Evolutionary conservation across 1,140 invertebrate genomes (phyloP), one percentile per base, ranked within the genome.

Genomic region (Contarinia nasturtii): DNA sequence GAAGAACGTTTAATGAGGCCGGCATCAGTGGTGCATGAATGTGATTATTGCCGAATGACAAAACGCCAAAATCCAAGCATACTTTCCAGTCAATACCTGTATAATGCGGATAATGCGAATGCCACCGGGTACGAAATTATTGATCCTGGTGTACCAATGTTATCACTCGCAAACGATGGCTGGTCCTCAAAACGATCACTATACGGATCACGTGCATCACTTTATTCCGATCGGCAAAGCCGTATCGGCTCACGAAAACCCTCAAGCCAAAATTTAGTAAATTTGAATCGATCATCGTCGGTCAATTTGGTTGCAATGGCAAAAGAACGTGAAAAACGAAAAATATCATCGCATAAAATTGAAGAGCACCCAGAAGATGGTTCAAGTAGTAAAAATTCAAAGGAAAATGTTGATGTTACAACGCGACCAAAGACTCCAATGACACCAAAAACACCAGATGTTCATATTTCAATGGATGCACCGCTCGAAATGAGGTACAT

Each of bases 81-180:
- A 27, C 71, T 76, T 54, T 73, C 73, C 47, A 78, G 76, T 58
- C 76, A 79, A 54, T 78, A 77, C 58, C 62, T 79, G 20, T 75
- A 73, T 52, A 77, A 77, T 54, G 72, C 77, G 52, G 75, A 79
- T 53, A 70, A 78, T 52, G 67, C 67, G 15, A 58, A 69, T 18
- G 67, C 67, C 27, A 61, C 68, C 11, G 74, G 74, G 40, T 75
- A 76, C 55, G 77, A 79, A 65, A 76, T 80, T 36, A 73, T 70
- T 15, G 73, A 74, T 50, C 71, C 74, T 4, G 75, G 70, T 47
- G 67, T 73, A 5, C 74, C 75, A 2, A 79, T 78, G 75, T 70
- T 80, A 65, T 65, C 75, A 15, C 57, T 66, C 44, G 69, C 73
- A 4, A 80, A 79, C 52, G 76, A 80, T 53, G 76, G 76, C 10